These are phyloP conservation scores for Thelaira solivaga DNA, from an alignment of 2,888 invertebrate genomes.

Conservation along the genomic window DNA sequence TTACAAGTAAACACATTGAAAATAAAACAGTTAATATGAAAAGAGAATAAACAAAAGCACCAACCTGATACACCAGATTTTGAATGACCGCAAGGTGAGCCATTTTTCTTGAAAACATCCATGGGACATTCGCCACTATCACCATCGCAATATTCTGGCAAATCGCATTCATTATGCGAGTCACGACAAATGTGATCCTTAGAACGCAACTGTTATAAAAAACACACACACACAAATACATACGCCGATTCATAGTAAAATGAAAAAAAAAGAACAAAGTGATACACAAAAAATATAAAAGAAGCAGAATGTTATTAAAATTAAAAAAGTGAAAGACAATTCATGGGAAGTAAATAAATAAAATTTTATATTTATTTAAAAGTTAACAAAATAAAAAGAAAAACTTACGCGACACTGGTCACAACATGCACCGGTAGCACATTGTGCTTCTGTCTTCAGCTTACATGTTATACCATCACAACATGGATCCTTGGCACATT, in stretches of 20 bases:
- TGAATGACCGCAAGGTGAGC: slow-evolving; percentile 86
- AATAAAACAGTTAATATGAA: neutral
- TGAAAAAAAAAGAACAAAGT: too few relatives aligned
- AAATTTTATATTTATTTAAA: neutral
- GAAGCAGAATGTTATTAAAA: slow-evolving; percentile 36
- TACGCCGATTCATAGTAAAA: too few relatives aligned
- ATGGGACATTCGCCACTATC: slow-evolving; percentile 91
- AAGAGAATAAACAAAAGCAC: slow-evolving; percentile 31
- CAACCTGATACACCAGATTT: slow-evolving; percentile 74
- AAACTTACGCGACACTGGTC: slow-evolving; percentile 88
- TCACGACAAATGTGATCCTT: slow-evolving; percentile 90
- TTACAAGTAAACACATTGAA: slow-evolving; percentile 43
- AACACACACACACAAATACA: neutral
- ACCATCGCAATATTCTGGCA: slow-evolving; percentile 96
- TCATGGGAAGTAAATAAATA: slow-evolving; percentile 8
- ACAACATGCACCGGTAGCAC: slow-evolving; percentile 95
- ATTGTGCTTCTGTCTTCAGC: slow-evolving; percentile 94
- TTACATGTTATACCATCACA: slow-evolving; percentile 98
- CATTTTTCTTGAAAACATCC: slow-evolving; percentile 95
- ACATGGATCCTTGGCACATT: slow-evolving; percentile 95
- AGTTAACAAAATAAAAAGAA: neutral
- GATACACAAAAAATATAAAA: too few relatives aligned
- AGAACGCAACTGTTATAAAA: slow-evolving; percentile 81
- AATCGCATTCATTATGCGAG: slow-evolving; percentile 94
- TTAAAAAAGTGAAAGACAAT: neutral